Base-by-base conservation (phyloP, 2,113 vertebrate species). In the Cyphomyrus discorhynchus region DNA sequence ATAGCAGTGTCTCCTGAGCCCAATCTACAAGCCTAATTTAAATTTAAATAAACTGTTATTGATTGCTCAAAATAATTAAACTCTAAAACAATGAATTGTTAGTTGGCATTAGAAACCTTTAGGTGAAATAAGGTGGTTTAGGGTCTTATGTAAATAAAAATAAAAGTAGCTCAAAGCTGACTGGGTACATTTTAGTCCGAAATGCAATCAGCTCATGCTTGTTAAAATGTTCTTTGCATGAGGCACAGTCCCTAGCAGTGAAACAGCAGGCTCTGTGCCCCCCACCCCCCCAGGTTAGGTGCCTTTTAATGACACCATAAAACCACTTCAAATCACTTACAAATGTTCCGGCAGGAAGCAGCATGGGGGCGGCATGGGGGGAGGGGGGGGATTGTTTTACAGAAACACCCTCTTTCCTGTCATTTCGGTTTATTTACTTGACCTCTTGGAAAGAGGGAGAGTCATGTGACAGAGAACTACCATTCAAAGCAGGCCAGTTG, bases 351-450 rank as follows among this genome's bases (percentile, higher is more conserved):
- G 50, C n/a, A 53, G 31, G 86, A 24, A 35, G 27, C n/a, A 31
- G 50, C 17, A 86, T 24, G 52, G 49, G n/a, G 84, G 27, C 13
- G 15, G 62, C 58, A 66, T n/a, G n/a, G n/a, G 62, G 53, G 62
- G 53, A 4, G 62, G 53, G 6, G 21, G 70, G 31, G 31, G n/a
- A 53, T 31, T 56, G 86, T 56, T 19, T 86, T 35, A 87, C 49
- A 66, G 19, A 24, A 5, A 45, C 19, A 46, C 52, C n/a, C 31
- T 31, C 56, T 91, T 88, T 42, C 49, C 89, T 56, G 88, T 91
- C 52, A 66, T 91, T 56, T 90, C 77, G 77, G 85, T 92, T 91
- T 93, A 92, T 95, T 94, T 92, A 89, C 90, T 91, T 89, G 92
- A 93, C 92, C 93, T 90, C 46, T 90, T 89, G 91, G 89, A 89